phyloP scores from a whole-genome alignment of 1,140 invertebrate species.

The Heliconius hewitsoni region DNA sequence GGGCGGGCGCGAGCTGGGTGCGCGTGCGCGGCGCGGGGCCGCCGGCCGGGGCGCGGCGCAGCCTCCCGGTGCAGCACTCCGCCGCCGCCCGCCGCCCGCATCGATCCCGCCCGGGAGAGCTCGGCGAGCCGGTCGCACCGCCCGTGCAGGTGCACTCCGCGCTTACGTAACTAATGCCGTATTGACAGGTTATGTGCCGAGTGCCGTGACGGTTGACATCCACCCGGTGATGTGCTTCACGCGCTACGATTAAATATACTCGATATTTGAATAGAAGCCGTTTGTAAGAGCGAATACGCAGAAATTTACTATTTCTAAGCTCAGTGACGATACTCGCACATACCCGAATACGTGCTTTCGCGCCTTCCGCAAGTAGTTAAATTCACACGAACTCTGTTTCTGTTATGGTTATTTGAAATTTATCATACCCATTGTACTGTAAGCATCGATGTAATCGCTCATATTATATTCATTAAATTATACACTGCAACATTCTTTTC shows the following conservation, averaged over 20 bases:
- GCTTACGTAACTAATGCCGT: constrained; percentile 64
- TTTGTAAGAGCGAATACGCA: not conserved
- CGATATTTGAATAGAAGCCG: not conserved
- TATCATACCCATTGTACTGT: constrained; percentile 34
- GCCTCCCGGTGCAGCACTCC: constrained; percentile 74
- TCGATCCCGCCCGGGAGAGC: constrained; percentile 72
- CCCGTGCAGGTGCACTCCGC: constrained; percentile 60
- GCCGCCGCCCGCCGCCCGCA: constrained; percentile 75
- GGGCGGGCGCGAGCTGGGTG: constrained; percentile 42
- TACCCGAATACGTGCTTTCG: constrained; percentile 42
- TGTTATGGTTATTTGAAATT: constrained; percentile 21
- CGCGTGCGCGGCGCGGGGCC: constrained; percentile 48
- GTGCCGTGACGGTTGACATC: constrained; percentile 40
- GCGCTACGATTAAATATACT: constrained; percentile 22
- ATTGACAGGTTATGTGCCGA: constrained; percentile 62
- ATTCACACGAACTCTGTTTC: constrained; percentile 17
- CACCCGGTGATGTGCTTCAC: constrained; percentile 15
- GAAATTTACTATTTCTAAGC: not conserved
- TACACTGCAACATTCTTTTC: constrained; percentile 45
- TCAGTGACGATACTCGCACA: constrained; percentile 40
- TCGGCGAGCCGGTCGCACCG: constrained; percentile 55
- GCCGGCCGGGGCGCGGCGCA: constrained; percentile 57
- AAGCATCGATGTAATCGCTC: constrained; percentile 24
- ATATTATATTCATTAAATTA: constrained; percentile 38
- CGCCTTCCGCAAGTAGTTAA: constrained; percentile 33